These are phyloP conservation scores for Eilema sororculum DNA, from an alignment of 2,888 invertebrate genomes.

Conservation along the genomic window DNA sequence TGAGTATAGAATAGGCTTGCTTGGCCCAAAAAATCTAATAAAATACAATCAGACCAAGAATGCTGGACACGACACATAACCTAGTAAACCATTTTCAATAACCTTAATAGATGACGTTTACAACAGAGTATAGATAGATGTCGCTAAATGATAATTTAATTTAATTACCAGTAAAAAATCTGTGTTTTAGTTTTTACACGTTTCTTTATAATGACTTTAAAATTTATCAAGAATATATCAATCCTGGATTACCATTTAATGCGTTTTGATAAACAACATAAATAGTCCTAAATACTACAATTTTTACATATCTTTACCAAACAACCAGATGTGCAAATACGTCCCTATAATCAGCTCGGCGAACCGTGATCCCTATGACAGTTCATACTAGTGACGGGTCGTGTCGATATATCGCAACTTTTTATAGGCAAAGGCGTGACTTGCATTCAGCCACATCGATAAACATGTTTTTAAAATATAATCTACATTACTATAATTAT, in stretches of 20 bases:
- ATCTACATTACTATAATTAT: no score
- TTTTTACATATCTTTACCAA: neutral
- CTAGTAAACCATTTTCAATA: neutral
- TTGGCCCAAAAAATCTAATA: neutral
- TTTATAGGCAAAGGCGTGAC: no score
- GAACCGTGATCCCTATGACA: no score
- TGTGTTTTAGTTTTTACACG: neutral
- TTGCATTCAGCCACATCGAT: no score
- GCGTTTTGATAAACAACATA: neutral
- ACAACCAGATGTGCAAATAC: slow-evolving; percentile 4
- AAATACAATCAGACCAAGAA: neutral
- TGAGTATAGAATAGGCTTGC: neutral
- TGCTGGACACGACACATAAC: neutral
- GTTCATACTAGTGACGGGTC: no score
- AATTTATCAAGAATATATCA: neutral
- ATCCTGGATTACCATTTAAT: no score
- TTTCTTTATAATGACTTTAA: no score
- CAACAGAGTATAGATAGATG: neutral
- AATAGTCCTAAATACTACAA: neutral
- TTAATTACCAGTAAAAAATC: neutral
- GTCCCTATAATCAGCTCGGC: no score
- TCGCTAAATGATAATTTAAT: neutral
- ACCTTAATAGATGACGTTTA: neutral
- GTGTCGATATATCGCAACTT: no score
- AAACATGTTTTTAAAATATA: no score